Base-by-base conservation (phyloP, 2,113 vertebrate genomes). In the Melospiza georgiana region DNA sequence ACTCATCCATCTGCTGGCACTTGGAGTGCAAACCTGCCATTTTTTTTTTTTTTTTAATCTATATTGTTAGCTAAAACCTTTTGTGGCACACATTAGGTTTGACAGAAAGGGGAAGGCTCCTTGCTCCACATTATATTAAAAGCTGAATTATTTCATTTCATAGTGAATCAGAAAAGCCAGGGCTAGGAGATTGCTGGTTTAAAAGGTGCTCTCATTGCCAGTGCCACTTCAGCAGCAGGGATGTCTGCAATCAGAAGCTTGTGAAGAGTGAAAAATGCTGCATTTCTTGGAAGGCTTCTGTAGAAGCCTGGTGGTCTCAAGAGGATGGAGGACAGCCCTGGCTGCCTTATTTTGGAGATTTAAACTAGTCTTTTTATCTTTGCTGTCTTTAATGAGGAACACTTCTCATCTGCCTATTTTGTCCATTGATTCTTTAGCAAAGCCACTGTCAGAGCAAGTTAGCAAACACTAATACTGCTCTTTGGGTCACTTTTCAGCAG, bases 361-460 rank as follows among this genome's bases (percentile, higher is more conserved):
- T 82, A 75, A 72, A 52, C 21, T 9, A 33, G 19, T n/a, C 7
- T 41, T 57, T 73, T 66, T 39, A 39, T 39, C 39, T 46, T 44
- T 46, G 46, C 10, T 46, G 46, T 51, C 22, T 84, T 78, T 78
- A 48, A 41, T 65, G 57, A 57, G 41, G 27, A 77, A 61, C 5
- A 6, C 43, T 37, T 76, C 82, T 72, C 28, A 33, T 63, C 63
- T 71, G 75, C 25, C 37, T 65, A 0, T 66, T 93, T 71, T 73
- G 43, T 41, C 66, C 69, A 57, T 84, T 46, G 37, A 65, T 84
- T 87, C 30, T 81, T 92, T 48, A 89, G 86, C 86, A 89, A 90
- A 95, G 76, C 90, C 72, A 77, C 80, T 88, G 90, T 80, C 89
- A 84, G 54, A 90, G 73, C 72, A 62, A 63, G 86, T 93, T 88